Evolutionary conservation across 2,888 invertebrate species (phyloP), one percentile per base, ranked within the genome.

Genomic region (Drosophila monieri): DNA sequence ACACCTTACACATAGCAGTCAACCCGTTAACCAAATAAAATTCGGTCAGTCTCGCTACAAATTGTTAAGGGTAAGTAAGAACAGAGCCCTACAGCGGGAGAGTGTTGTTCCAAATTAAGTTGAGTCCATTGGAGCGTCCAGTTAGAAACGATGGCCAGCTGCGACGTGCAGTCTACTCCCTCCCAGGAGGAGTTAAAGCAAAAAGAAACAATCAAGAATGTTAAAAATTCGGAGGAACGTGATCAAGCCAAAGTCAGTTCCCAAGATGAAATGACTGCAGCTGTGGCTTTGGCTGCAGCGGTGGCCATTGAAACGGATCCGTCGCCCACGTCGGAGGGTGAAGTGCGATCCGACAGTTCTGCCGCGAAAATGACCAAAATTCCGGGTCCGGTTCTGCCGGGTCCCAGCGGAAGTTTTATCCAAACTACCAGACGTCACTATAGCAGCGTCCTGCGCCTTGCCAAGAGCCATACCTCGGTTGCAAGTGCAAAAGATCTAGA

Each of bases 91-190:
- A 15, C 10, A 23, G 8, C 15, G 12, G n/a, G 35, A 39, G 43
- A 51, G 23, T 21, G 1, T 3, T 14, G 23, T 15, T 14, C 14
- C 27, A 41, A 54, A 21, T 21, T 46, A 5, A 48, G 54, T 41
- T 37, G 6, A 14, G 23, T 32, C 6, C 25, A 47, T 54, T 30
- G 6, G 18, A 21, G 25, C 47, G 6, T 30, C 9, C 21, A 72
- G 62, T 55, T 69, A 78, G 56, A 41, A 52, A 69, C 12, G 18
- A 87, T 87, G 80, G 76, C 83, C 67, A 81, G 67, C 51, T 71
- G 72, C 43, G 70, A 81, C 56, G 53, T 81, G 52, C 71, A 64
- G 52, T 55, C 53, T 39, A 76, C 66, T 43, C 48, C 44, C n/a
- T 57, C 83, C 18, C 65, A 57, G 32, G 69, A 64, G 15, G 66